These are phyloP conservation scores for Elmis aenea DNA, from an alignment of 2,888 invertebrate species.

Conservation along the genomic window DNA sequence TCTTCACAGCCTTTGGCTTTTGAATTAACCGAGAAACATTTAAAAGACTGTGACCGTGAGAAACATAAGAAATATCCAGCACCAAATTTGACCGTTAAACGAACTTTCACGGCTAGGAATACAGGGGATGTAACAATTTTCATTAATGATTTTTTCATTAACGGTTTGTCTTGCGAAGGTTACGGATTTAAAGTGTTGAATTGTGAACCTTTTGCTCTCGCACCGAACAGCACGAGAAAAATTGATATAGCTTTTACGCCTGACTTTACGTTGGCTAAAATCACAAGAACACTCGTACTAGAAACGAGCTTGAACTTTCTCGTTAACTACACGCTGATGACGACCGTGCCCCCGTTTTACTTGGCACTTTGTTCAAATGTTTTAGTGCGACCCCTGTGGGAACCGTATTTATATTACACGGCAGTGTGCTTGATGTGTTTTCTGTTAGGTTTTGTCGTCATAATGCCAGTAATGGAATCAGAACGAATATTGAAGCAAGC, in stretches of 20 bases:
- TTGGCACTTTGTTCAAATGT: slow-evolving; percentile 64
- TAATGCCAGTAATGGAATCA: slow-evolving; percentile 67
- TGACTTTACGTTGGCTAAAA: slow-evolving; percentile 75
- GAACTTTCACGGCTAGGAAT: slow-evolving; percentile 81
- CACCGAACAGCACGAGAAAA: slow-evolving; percentile 67
- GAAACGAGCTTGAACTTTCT: slow-evolving; percentile 56
- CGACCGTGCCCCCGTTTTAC: slow-evolving; percentile 57
- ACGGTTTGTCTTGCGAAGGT: slow-evolving; percentile 65
- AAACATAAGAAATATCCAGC: slow-evolving; percentile 39
- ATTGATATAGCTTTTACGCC: slow-evolving; percentile 86
- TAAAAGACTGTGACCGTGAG: slow-evolving; percentile 52
- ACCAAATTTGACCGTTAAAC: slow-evolving; percentile 68
- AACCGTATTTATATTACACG: slow-evolving; percentile 61
- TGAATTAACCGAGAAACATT: slow-evolving; percentile 62
- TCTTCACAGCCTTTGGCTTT: slow-evolving; percentile 71
- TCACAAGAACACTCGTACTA: slow-evolving; percentile 60
- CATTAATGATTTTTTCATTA: slow-evolving; percentile 63
- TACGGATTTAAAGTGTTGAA: slow-evolving; percentile 75
- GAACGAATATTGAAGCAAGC: slow-evolving; percentile 60
- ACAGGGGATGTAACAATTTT: slow-evolving; percentile 85
- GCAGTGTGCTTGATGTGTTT: slow-evolving; percentile 56
- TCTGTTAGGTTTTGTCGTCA: slow-evolving; percentile 59
- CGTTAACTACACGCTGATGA: slow-evolving; percentile 66
- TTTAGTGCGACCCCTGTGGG: slow-evolving; percentile 73
- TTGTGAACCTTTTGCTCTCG: slow-evolving; percentile 65